These are phyloP conservation scores for Eilema sororculum DNA, from an alignment of 2,888 invertebrate species.

Conservation along the genomic window DNA sequence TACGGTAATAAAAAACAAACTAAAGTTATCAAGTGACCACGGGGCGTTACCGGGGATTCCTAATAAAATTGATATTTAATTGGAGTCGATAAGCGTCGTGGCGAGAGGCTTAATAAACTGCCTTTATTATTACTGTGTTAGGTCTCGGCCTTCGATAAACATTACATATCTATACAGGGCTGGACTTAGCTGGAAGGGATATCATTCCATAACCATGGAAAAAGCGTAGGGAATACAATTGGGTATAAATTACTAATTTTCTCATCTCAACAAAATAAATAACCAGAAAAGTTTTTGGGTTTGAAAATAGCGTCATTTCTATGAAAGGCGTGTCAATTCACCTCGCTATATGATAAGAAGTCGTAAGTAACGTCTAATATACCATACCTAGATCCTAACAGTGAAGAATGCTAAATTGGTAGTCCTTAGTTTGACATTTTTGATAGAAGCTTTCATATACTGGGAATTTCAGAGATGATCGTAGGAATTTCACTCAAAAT, in stretches of 20 bases:
- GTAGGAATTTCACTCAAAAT: too few species aligned
- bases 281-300: too few species aligned
- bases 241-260: not conserved
- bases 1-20: conserved; percentile 60
- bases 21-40: conserved; percentile 68
- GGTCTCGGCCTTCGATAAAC: conserved; percentile 73
- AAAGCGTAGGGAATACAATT: not conserved
- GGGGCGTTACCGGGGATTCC: conserved; percentile 77
- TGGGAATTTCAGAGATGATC: too few species aligned
- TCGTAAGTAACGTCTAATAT: not conserved
- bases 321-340: not conserved
- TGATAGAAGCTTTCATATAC: too few species aligned
- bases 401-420: not conserved
- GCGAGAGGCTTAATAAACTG: conserved; percentile 83
- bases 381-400: not conserved
- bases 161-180: conserved; percentile 57
- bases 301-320: too few species aligned
- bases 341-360: not conserved
- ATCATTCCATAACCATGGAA: not conserved
- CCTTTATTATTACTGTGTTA: conserved; percentile 83
- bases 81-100: conserved; percentile 82
- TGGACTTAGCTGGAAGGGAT: not conserved
- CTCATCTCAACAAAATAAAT: too few species aligned
- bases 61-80: conserved; percentile 87
- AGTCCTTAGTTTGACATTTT: too few species aligned